A percentile compares a stretch with the other conserved stretches of the same genome.
Conservation (phyloP, 2,113 vertebrate genomes). For the Coptodon rendalli region DNA sequence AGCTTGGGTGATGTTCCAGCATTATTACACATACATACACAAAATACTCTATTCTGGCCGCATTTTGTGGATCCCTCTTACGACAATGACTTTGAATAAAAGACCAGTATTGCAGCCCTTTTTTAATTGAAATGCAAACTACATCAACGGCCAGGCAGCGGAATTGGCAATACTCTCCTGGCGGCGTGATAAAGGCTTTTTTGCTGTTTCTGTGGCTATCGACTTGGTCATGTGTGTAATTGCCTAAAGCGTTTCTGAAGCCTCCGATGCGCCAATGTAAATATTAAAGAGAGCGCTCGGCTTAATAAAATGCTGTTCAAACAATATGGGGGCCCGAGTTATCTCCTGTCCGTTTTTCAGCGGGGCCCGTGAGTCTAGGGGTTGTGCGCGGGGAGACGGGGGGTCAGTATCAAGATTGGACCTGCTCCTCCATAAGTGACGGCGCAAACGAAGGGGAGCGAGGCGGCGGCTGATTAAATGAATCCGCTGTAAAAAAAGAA, state of each 20-base stretch:
- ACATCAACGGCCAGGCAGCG: slow-evolving; percentile 62
- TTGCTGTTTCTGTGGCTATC: slow-evolving; percentile 67
- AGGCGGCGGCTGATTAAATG: slow-evolving; percentile 49
- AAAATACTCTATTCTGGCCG: slow-evolving; percentile 44
- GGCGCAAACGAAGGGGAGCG: slow-evolving; percentile 2
- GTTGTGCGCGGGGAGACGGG: slow-evolving; percentile 1
- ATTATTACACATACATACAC: slow-evolving; percentile 45
- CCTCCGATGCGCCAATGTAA: slow-evolving; percentile 74
- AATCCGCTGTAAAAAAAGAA: slow-evolving; percentile 14
- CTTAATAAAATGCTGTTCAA: slow-evolving; percentile 78
- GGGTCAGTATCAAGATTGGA: slow-evolving; percentile 65
- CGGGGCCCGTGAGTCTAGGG: background rate
- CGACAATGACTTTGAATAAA: slow-evolving; percentile 72
- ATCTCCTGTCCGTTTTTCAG: slow-evolving; percentile 58
- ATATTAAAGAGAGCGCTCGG: slow-evolving; percentile 72
- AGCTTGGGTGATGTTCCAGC: slow-evolving; percentile 28
- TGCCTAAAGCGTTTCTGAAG: slow-evolving; percentile 71
- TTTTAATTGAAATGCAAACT: slow-evolving; percentile 80
- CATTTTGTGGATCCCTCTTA: slow-evolving; percentile 53
- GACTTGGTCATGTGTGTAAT: slow-evolving; percentile 72
- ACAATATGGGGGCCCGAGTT: slow-evolving; percentile 71
- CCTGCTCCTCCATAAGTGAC: slow-evolving; percentile 26
- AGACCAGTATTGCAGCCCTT: slow-evolving; percentile 50
- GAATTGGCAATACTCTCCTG: slow-evolving; percentile 65
- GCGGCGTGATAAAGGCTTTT: slow-evolving; percentile 68